A percentile compares a stretch with the other conserved stretches of the same genome.
Evolutionary conservation across 2,797 vertebrate species (phyloP).

Genomic region (Coluber constrictor): DNA sequence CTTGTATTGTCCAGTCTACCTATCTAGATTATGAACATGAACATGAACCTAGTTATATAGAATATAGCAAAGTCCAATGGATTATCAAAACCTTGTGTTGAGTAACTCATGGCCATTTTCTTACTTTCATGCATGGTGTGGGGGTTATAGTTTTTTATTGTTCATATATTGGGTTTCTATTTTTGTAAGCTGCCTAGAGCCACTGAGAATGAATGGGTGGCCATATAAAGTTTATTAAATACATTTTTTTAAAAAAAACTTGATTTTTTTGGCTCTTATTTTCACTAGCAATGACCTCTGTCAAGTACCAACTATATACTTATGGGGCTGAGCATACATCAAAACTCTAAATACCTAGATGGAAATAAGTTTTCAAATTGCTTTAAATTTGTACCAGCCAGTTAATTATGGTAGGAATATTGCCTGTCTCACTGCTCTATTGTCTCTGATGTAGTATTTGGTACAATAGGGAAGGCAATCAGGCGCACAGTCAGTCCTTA

Average conservation of each 20-base stretch:
- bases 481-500: not conserved
- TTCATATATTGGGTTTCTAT: not conserved
- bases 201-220: not conserved
- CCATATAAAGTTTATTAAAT: not conserved
- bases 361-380: not conserved
- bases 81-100: not conserved
- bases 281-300: not conserved
- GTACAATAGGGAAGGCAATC: not conserved
- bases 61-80: not conserved
- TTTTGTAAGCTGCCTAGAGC: not conserved
- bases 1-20: not conserved
- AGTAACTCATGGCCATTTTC: not conserved
- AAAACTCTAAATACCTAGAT: not conserved
- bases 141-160: not conserved
- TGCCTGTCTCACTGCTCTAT: not conserved
- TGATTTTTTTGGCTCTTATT: not conserved
- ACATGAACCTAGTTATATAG: not conserved
- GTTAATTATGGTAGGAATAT: not conserved
- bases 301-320: not conserved
- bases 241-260: not conserved
- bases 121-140: not conserved
- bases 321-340: not conserved
- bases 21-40: not conserved
- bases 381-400: not conserved
- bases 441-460: not conserved